These are phyloP conservation scores for Nebria ingens DNA, from an alignment of 1,140 invertebrate genomes.

Conservation along the genomic window DNA sequence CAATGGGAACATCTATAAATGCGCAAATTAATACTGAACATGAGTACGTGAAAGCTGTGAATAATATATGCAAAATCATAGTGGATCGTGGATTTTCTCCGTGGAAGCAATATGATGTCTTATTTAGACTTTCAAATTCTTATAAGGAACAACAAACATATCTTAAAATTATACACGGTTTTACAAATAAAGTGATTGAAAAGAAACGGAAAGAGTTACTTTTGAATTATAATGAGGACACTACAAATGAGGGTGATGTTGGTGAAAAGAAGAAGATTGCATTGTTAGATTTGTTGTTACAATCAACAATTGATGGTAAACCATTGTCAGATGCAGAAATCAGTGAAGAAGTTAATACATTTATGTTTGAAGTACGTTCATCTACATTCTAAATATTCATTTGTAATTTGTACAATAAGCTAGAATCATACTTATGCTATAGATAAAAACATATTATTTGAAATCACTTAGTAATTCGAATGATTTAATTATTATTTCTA, in stretches of 20 bases:
- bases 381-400: too few relatives aligned
- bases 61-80: neutral
- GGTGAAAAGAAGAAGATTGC: constrained; percentile 50
- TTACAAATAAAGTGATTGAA: constrained; percentile 49
- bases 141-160: constrained; percentile 38
- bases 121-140: neutral
- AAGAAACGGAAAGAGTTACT: constrained; percentile 26
- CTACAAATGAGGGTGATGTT: constrained; percentile 12
- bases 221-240: constrained; percentile 22
- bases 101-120: neutral
- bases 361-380: constrained; percentile 59
- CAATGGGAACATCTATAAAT: constrained; percentile 67
- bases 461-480: too few relatives aligned
- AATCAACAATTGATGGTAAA: constrained; percentile 43
- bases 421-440: too few relatives aligned
- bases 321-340: constrained; percentile 52
- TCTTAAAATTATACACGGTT: constrained; percentile 53
- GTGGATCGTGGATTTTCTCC: neutral
- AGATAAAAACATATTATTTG: too few relatives aligned
- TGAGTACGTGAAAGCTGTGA: constrained; percentile 45
- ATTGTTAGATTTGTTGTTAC: constrained; percentile 64
- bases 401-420: too few relatives aligned
- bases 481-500: too few relatives aligned
- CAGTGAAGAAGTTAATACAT: constrained; percentile 60
- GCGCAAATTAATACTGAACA: constrained; percentile 57